Conservation (phyloP, 2,888 invertebrate species). For the Adelphocoris suturalis region DNA sequence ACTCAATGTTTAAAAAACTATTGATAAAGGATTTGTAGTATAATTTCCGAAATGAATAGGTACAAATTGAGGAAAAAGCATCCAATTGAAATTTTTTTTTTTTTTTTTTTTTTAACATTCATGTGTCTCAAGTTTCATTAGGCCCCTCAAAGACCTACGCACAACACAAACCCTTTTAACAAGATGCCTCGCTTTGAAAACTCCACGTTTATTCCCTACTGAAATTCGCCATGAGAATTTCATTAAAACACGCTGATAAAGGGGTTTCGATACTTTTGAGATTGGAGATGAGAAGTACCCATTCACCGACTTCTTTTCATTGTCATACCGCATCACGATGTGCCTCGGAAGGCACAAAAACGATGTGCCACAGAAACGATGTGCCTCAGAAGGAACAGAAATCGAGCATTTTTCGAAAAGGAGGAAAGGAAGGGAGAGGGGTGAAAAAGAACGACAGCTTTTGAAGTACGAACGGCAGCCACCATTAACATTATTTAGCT, state of each 20-base stretch:
- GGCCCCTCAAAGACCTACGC: no score
- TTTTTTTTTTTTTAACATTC: no score
- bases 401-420: not conserved
- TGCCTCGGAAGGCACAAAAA: not conserved
- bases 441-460: not conserved
- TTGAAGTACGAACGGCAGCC: not conserved
- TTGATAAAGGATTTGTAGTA: no score
- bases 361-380: not conserved
- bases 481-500: constrained; percentile 36
- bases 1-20: no score
- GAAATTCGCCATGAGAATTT: not conserved
- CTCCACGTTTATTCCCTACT: no score
- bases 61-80: no score
- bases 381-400: not conserved
- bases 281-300: not conserved
- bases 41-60: no score
- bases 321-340: not conserved
- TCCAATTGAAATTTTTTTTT: no score
- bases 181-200: no score
- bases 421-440: not conserved
- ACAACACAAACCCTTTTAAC: no score
- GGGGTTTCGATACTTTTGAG: not conserved
- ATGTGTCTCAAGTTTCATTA: no score
- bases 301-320: not conserved
- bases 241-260: not conserved